Conservation (phyloP, 2,797 vertebrate species). For the Taenioides sp. region DNA sequence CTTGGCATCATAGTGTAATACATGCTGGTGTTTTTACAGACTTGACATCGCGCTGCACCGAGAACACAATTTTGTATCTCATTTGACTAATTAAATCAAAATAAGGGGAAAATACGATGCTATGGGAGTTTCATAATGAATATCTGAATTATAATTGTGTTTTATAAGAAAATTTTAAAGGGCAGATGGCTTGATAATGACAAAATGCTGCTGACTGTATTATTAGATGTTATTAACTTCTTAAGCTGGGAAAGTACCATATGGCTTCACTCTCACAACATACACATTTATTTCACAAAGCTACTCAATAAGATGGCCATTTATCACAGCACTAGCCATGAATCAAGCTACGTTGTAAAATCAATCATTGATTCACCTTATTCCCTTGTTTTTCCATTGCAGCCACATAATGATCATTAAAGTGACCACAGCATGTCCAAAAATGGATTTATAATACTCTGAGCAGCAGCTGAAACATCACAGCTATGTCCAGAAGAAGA, state of each 20-base stretch:
- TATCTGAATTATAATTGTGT: slow-evolving; percentile 26
- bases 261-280: slow-evolving; percentile 45
- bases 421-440: slow-evolving; percentile 75
- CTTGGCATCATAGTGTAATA: slow-evolving; percentile 77
- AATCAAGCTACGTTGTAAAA: slow-evolving; percentile 77
- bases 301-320: slow-evolving; percentile 66
- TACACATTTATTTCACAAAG: slow-evolving; percentile 60
- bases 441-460: slow-evolving; percentile 75
- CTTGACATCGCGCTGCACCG: slow-evolving; percentile 61
- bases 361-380: slow-evolving; percentile 78
- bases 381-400: slow-evolving; percentile 79
- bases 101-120: not conserved
- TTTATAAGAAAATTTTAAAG: slow-evolving; percentile 27
- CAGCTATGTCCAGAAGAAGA: slow-evolving; percentile 49
- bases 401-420: slow-evolving; percentile 80
- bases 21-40: slow-evolving; percentile 81
- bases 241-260: slow-evolving; percentile 30
- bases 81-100: slow-evolving; percentile 50
- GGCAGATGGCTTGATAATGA: slow-evolving; percentile 16
- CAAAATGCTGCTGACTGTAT: slow-evolving; percentile 18
- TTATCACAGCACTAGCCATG: slow-evolving; percentile 74
- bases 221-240: slow-evolving; percentile 36
- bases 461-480: slow-evolving; percentile 51
- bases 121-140: slow-evolving; percentile 29
- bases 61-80: slow-evolving; percentile 62